Base-by-base conservation (phyloP, 1,140 invertebrate species). In the Leptestheria dahalacensis region DNA sequence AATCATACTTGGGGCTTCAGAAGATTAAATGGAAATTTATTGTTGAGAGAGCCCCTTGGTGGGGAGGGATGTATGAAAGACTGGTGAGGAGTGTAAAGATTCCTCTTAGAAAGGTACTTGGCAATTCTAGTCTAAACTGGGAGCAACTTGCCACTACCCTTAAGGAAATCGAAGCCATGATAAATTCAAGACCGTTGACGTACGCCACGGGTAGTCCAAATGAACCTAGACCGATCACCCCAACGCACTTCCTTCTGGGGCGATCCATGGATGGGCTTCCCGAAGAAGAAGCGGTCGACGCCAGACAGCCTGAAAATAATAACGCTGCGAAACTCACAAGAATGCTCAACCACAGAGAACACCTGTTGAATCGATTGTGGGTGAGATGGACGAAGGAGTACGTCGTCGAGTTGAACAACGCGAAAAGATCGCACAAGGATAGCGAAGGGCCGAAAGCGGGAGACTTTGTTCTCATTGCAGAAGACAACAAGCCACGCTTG, bases 1-100 rank as follows among this genome's bases (percentile, higher is more conserved):
- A 18, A 21, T 20, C 6, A 28, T 24, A 21, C 53, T 28, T 55
- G 25, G 3, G 25, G 28, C 33, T 55, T 18, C 3, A 28, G 25
- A 28, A 2, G 28, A 21, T 55, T 21, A 2, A 2, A 25, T 28
- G 20, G 25, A 55, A 55, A 55, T 55, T 55, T 2, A 28, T 28
- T n/a, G 25, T 28, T 0, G 53, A 24, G 28, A 28, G 20, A 55
- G 25, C 53, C 53, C 53, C 53, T 25, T 48, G 53, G 53, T 48
- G n/a, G 53, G 53, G 53, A 55, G 53, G 53, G 28, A 24, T 55
- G 20, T 55, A 28, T 10, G 53, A 55, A 55, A 55, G 53, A 55
- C 20, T 55, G 28, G 23, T 55, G 33, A 21, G 53, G 33, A 55
- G 20, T 28, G 53, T 55, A 12, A 55, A 55, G 4, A 4, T 18